A percentile compares a stretch with the other conserved stretches of the same genome.
Conservation (phyloP, 2,113 vertebrate genomes). For the Phrynosoma blainvillii region DNA sequence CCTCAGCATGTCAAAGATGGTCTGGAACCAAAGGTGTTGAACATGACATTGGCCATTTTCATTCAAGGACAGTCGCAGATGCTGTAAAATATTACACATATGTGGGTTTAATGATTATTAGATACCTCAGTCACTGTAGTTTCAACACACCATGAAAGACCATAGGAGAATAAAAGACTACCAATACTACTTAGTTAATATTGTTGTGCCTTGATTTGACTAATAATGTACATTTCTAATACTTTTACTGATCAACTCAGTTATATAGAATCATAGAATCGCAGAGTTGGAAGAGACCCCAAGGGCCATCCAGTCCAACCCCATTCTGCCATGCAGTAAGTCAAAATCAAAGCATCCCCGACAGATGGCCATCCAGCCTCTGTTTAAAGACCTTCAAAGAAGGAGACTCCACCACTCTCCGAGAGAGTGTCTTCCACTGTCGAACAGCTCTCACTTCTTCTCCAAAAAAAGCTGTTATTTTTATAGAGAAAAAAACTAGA, state of each 20-base stretch:
- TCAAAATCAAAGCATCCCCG: no score
- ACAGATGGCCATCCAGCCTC: no score
- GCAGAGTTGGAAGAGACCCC: no score
- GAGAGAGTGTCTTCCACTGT: no score
- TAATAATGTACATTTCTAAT: not conserved
- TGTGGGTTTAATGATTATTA: not conserved
- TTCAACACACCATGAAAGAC: not conserved
- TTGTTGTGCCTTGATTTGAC: not conserved
- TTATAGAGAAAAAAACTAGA: no score
- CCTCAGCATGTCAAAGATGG: slow-evolving; percentile 94
- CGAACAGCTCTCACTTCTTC: not conserved
- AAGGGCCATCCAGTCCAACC: no score
- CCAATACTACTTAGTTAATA: not conserved
- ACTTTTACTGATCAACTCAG: not conserved
- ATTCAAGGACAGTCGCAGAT: slow-evolving; percentile 94
- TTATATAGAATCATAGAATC: not conserved
- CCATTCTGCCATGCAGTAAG: no score
- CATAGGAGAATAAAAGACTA: not conserved
- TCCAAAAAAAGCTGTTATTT: not conserved
- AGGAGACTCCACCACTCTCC: no score
- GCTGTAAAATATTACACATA: slow-evolving; percentile 74
- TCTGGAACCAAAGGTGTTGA: slow-evolving; percentile 98
- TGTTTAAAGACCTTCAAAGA: no score
- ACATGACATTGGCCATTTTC: slow-evolving; percentile 95
- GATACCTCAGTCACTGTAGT: not conserved